Conservation (phyloP, 35 echinoderm and acorn worm genomes). For the Lytechinus pictus region DNA sequence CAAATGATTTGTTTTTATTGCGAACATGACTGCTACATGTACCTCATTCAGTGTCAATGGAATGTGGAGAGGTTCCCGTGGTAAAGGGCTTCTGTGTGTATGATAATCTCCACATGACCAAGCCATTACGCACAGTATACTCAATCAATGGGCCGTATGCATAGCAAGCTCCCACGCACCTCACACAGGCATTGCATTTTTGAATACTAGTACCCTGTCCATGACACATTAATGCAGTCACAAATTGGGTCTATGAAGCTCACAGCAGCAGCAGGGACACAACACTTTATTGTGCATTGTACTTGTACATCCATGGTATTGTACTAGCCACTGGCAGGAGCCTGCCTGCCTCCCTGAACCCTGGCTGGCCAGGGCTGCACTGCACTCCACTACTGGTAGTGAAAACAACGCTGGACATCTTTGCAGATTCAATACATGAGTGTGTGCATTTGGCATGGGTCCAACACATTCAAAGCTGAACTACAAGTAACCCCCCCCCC, state of each 20-base stretch:
- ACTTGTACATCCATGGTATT: neutral
- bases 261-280: neutral
- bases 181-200: neutral
- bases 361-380: neutral
- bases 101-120: neutral
- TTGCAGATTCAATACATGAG: neutral
- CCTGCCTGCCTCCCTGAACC: neutral
- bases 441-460: neutral
- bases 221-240: conserved; percentile 18
- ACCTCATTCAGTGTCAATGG: neutral
- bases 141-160: neutral
- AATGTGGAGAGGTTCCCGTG: neutral
- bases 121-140: neutral
- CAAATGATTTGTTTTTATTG: neutral
- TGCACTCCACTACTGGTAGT: too few species aligned
- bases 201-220: neutral
- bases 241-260: neutral
- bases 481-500: neutral
- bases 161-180: neutral
- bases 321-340: neutral
- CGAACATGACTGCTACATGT: neutral
- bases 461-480: neutral
- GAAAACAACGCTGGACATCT: neutral
- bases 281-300: neutral
- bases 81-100: neutral